Base-by-base conservation (phyloP, 2,113 vertebrate species). In the Pimephales promelas region DNA sequence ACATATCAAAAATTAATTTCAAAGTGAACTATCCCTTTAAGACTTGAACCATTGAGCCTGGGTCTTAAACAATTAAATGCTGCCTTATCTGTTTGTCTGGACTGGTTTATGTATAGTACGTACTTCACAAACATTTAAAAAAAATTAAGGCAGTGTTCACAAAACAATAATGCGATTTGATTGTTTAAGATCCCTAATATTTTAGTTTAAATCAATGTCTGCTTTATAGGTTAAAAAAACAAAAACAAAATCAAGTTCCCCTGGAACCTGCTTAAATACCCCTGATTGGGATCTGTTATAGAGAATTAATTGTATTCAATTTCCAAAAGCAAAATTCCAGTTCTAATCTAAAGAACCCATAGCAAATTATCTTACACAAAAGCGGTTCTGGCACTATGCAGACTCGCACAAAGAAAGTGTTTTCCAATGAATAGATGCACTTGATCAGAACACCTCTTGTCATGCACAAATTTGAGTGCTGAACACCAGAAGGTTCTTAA, bases 361-460 rank as follows among this genome's bases (percentile, higher is more conserved):
- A 5, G 22, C 49, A 16, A 57, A 43, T 61, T 4, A 16, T 43
- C 68, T 71, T 59, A 5, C 7, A 61, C n/a, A 43, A 47, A 76
- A 57, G n/a, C 4, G 1, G 34, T 24, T 40, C 6, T 61, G 28
- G 34, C 36, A 22, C 77, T 20, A 18, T 10, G 16, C 5, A 64
- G 36, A 26, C 22, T 5, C 22, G 3, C 34, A 70, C 14, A 43
- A 10, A 79, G 20, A 11, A 0, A 59, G 18, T 64, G 24, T 47
- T 64, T 79, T 47, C 16, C 28, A 4, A 13, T 11, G 40, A 79
- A 79, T 45, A 31, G 43, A 66, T 20, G 59, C 78, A 8, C 14
- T 66, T 66, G 56, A 79, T 79, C 22, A 79, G 40, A 47, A 31
- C 24, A 49, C 26, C 40, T 45, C 74, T 77, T 40, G 52, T 43